Base-by-base conservation (phyloP, 1,140 invertebrate species). In the Conus betulinus region DNA sequence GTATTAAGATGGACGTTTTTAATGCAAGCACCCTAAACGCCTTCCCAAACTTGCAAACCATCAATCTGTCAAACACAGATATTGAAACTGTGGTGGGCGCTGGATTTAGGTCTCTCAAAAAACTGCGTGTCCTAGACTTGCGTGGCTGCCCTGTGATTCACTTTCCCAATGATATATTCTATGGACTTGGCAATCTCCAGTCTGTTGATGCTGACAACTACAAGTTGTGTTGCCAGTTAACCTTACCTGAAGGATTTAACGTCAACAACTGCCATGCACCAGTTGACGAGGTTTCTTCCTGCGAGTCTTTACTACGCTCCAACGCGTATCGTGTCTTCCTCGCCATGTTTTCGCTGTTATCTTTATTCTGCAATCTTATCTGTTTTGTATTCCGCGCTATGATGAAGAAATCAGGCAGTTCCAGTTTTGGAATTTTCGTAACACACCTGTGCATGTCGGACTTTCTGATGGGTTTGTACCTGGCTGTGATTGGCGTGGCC, bases 391-490 rank as follows among this genome's bases (percentile, higher is more conserved):
- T 88, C 25, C 76, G 92, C 5, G n/a, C 90, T 3, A 39, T 83
- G 17, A 57, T 67, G 11, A 87, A 89, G 67, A 88, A 84, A 71
- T 53, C 74, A 23, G 55, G 87, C 15, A 88, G 57, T 17, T 76
- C 55, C 3, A 63, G 60, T 15, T 89, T 91, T n/a, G 87, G 90
- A 3, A 74, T 90, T 5, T 91, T 92, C 17, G 89, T 93, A 39
- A 84, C 90, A 5, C 92, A 93, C 87, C 87, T 94, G 15, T 88
- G 90, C 53, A 15, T 91, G 15, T 90, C 93, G 27, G 93, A 94
- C 81, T 90, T 93, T n/a, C 79, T 93, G 13, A 94, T 93, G 93
- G 93, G 93, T 3, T 55, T 93, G 15, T 94, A 94, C 87, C 82
- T 94, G 76, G 76, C 91, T 3, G 91, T 93, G 13, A 93, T 94